Percentiles rank a stretch among this genome's conserved stretches.
Conservation (phyloP, 2,113 vertebrate genomes). For the Propithecus coquereli region DNA sequence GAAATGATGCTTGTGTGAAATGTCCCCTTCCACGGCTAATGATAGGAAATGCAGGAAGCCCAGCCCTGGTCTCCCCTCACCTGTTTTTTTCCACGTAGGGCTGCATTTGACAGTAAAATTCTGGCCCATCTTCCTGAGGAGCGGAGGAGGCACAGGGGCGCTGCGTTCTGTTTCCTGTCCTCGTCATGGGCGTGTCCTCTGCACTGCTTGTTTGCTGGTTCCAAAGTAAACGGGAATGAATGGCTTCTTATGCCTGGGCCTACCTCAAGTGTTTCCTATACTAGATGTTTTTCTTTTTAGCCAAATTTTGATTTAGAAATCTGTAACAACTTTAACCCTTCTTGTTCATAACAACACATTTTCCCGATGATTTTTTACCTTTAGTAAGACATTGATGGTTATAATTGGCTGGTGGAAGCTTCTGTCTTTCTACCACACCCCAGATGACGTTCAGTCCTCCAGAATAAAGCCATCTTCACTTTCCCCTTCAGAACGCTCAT, state of each 20-base stretch:
- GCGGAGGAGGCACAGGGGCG: accelerated
- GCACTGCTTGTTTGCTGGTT: not conserved
- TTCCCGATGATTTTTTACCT: not conserved
- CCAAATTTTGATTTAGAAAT: not conserved
- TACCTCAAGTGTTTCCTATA: not conserved
- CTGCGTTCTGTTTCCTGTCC: not conserved
- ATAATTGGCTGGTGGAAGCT: not conserved
- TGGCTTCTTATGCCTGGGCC: no score
- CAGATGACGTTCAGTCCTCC: not conserved
- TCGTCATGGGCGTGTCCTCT: accelerated
- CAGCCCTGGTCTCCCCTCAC: no score
- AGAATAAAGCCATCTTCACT: not conserved
- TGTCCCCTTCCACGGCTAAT: accelerated
- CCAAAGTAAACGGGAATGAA: not conserved
- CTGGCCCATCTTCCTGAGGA: not conserved
- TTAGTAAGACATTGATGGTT: no score
- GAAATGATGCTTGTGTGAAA: not conserved
- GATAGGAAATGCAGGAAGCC: not conserved
- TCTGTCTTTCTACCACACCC: not conserved
- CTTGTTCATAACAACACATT: not conserved
- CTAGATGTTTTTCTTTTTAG: not conserved
- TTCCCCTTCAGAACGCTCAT: not conserved
- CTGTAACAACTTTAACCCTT: not conserved
- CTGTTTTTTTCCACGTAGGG: not conserved
- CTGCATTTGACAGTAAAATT: not conserved